These are phyloP conservation scores for Tenebrosternarchus preto DNA, from an alignment of 2,113 vertebrate genomes.

Conservation along the genomic window DNA sequence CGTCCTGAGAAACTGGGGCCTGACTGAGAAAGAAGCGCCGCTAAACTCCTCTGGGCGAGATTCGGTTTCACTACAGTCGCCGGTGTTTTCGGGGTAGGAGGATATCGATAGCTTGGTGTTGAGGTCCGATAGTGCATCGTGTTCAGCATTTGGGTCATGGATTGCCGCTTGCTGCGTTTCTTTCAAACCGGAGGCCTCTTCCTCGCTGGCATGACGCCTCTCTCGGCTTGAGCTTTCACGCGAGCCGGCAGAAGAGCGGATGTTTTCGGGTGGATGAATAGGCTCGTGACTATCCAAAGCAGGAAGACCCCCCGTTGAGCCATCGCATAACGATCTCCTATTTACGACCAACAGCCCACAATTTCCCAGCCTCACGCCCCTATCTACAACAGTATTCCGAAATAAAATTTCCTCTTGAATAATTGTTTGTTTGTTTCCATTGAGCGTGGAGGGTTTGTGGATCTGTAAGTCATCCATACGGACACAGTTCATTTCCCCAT, in stretches of 20 bases:
- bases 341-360: conserved; percentile 67
- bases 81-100: conserved; percentile 29
- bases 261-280: neutral
- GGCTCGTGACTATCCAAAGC: neutral
- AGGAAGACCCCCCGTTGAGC: conserved; percentile 29
- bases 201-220: conserved; percentile 19
- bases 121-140: conserved; percentile 38
- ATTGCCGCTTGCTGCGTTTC: neutral
- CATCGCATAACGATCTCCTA: conserved; percentile 14
- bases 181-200: conserved; percentile 13
- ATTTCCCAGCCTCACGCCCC: conserved; percentile 70
- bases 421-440: neutral
- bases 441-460: neutral
- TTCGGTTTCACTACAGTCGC: conserved; percentile 21
- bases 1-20: conserved; percentile 72
- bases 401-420: neutral
- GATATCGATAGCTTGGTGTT: conserved; percentile 32
- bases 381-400: conserved; percentile 27
- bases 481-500: conserved; percentile 51
- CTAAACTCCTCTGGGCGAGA: conserved; percentile 22
- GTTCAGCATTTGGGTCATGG: conserved; percentile 18
- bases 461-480: neutral
- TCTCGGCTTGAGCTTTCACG: conserved; percentile 25
- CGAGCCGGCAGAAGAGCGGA: conserved; percentile 15
- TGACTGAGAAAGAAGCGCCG: conserved; percentile 37